Base-by-base conservation (phyloP, 2,113 vertebrate genomes). In the Prietella phreatophila region DNA sequence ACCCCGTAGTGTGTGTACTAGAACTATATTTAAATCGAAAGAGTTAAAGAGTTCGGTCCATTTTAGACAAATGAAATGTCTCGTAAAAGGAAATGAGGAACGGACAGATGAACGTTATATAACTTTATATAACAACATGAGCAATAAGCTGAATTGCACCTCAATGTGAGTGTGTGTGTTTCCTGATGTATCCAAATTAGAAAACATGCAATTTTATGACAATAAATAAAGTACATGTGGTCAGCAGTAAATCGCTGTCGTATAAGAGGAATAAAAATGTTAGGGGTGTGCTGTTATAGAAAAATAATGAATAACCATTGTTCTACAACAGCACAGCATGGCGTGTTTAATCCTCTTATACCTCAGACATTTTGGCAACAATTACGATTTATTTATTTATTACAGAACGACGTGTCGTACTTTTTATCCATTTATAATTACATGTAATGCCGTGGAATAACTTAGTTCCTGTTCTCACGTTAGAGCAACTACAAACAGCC, bases 81-180 rank as follows among this genome's bases (percentile, higher is more conserved):
- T 39, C 76, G 36, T 36, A 36, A 82, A 69, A 78, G 55, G 84
- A 63, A 30, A 61, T 19, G 33, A 36, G n/a, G 39, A 76, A 27
- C 22, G 5, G 83, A 93, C 93, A 94, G 93, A 95, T 95, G 92
- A 94, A 84, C 73, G 60, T 94, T 95, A 94, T 53, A 47, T 93
- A 93, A 95, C 84, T 69, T 33, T 20, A 36, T 73, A 39, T 69
- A 69, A 69, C 65, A 69, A 69, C 27, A 69, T 39, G 6, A 39
- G 69, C 17, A 47, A 85, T 50, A 56, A 75, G 11, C 50, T 56
- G 50, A 56, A 73, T 25, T n/a, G 63, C 42, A 69, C 11, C 13
- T 30, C n/a, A 69, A 30, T 3, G n/a, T 33, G 61, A 6, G 63
- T 6, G 27, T 63, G 60, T 10, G 22, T 27, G 60, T 65, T 63